phyloP scores from a whole-genome alignment of 2,888 invertebrate genomes.

The Sabatieria punctata region DNA sequence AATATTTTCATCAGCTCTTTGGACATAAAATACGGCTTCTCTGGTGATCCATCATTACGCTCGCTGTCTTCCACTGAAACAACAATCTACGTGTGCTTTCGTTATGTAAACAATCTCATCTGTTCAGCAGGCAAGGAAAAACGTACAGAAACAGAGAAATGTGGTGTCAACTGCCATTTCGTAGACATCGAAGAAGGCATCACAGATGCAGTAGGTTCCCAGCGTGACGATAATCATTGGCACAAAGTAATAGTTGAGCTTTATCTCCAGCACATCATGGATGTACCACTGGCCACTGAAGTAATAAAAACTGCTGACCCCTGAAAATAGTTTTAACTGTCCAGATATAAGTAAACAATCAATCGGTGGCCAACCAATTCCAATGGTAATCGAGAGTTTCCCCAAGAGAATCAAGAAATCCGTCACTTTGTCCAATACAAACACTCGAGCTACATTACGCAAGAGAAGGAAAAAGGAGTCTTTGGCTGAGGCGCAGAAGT shows the following conservation, averaged over 20 bases:
- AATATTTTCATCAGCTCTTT: conserved; percentile 72
- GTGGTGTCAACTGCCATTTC: conserved; percentile 93
- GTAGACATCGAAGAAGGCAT: conserved; percentile 81
- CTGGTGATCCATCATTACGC: conserved; percentile 71
- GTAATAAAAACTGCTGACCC: conserved; percentile 53
- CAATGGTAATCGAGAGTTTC: conserved; percentile 62
- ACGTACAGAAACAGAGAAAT: conserved; percentile 86
- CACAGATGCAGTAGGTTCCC: conserved; percentile 66
- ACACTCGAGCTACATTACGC: conserved; percentile 51
- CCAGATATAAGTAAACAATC: too few relatives aligned
- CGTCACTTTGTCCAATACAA: conserved; percentile 46
- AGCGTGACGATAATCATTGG: conserved; percentile 64
- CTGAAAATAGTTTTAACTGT: conserved; percentile 15
- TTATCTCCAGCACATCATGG: conserved; percentile 41
- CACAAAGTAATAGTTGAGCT: conserved; percentile 56
- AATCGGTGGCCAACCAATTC: conserved; percentile 52
- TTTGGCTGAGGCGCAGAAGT: conserved; percentile 71
- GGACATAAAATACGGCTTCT: conserved; percentile 87
- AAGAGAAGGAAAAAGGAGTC: conserved; percentile 73
- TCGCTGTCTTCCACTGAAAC: conserved; percentile 75
- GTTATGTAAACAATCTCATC: not conserved
- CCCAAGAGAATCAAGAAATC: conserved; percentile 80
- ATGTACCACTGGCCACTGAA: conserved; percentile 40
- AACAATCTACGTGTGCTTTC: too few relatives aligned
- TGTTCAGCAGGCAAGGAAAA: conserved; percentile 5